Evolutionary conservation across 2,113 vertebrate genomes (phyloP), one percentile per base, ranked within the genome.

Genomic region (Tupaia tana): DNA sequence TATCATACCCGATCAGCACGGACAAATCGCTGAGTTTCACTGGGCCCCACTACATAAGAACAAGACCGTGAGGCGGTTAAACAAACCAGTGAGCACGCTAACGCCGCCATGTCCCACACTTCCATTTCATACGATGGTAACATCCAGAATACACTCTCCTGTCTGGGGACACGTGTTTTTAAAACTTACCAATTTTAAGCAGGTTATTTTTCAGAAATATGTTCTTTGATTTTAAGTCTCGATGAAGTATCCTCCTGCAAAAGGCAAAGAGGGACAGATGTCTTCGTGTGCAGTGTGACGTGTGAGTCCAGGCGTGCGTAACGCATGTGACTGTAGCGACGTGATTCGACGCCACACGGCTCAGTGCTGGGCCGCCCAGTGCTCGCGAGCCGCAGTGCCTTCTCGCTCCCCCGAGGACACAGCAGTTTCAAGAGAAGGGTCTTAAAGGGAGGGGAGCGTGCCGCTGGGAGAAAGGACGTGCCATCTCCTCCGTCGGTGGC

Each of bases 181-280:
- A 97, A 25, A 66, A 80, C 98, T 98, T 98, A 99, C 99, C 99
- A 92, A 99, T 99, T 98, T 99, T 99, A 97, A 99, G 98, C 19
- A 98, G 97, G 96, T 99, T 99, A 88, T 98, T 98, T 98, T 99
- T 99, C 97, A 99, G 97, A 98, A 99, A 99, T 97, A 99, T 98
- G 96, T 99, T 99, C 97, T 99, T 99, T 95, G 99, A 95, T 98
- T 99, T 99, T 97, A 99, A 98, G 95, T 99, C 99, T 97, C 99
- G 98, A 98, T 99, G 99, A 97, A 99, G 99, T 98, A 99, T 99
- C 86, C 97, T 69, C 97, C 99, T 99, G 96, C 22, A 94, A 98
- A 97, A 24, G 69, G 22, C 90, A 97, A 88, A 97, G 97, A 83
- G 96, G 16, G 56, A 97, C 87, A 94, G 74, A 85, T 16, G 97